Evolutionary conservation across 2,888 invertebrate genomes (phyloP).

Genomic region (Copidosoma aretas): DNA sequence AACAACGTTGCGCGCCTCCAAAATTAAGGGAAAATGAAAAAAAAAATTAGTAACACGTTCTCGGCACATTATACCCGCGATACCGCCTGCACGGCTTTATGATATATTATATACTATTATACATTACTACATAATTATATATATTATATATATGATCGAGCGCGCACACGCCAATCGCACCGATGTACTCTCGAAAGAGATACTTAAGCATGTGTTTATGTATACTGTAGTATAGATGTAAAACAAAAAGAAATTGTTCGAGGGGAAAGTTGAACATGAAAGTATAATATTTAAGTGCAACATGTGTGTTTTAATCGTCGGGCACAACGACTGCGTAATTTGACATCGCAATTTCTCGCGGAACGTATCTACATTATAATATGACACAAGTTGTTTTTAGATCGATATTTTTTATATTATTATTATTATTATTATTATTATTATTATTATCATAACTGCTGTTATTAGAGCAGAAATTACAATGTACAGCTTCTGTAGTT

Average conservation of each 20-base stretch:
- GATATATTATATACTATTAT: not conserved
- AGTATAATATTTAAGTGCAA: constrained; percentile 8
- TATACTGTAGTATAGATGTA: no score
- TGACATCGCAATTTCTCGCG: not conserved
- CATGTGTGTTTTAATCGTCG: constrained; percentile 16
- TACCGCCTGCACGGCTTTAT: constrained; percentile 27
- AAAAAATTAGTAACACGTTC: constrained; percentile 11
- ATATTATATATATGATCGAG: constrained; percentile 17
- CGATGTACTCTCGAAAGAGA: constrained; percentile 6
- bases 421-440: no score
- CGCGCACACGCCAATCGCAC: constrained; percentile 31
- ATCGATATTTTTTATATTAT: no score
- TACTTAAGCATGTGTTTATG: constrained; percentile 20
- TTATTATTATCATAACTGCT: no score
- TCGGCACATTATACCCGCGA: constrained; percentile 11
- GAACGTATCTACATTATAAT: not conserved
- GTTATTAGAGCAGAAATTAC: no score
- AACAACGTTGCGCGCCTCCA: not conserved
- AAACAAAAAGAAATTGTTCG: no score
- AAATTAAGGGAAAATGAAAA: not conserved
- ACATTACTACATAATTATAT: not conserved
- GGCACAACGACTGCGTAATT: constrained; percentile 20
- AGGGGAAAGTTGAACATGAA: not conserved
- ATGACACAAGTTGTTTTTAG: no score
- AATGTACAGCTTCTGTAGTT: no score